These are phyloP conservation scores for Andricus quercusramuli DNA, from an alignment of 2,888 invertebrate genomes.

Conservation along the genomic window DNA sequence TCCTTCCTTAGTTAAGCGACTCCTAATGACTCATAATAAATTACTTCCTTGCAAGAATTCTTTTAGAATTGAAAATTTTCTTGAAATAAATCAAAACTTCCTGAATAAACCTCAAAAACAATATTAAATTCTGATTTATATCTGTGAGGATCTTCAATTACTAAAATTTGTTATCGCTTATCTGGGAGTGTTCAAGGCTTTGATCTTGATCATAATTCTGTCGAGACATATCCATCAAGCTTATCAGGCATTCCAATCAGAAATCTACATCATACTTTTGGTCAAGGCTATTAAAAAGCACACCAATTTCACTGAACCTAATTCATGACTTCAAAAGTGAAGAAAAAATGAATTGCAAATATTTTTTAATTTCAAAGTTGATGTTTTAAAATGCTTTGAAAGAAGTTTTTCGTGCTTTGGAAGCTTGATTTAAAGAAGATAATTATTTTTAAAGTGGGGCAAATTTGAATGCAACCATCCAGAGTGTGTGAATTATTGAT, in stretches of 20 bases:
- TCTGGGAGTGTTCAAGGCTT: neutral
- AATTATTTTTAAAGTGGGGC: neutral
- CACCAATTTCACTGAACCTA: neutral
- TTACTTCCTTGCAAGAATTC: conserved; percentile 19
- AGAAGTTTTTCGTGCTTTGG: neutral
- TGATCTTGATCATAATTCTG: conserved; percentile 5
- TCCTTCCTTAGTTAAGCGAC: conserved; percentile 21
- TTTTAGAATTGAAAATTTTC: too few species aligned
- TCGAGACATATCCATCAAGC: conserved; percentile 14
- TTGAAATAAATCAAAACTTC: too few species aligned
- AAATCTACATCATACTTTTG: conserved; percentile 17
- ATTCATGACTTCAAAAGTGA: neutral
- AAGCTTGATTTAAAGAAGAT: neutral
- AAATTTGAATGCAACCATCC: neutral
- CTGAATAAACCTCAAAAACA: neutral
- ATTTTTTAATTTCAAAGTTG: neutral
- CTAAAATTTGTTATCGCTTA: neutral
- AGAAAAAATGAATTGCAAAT: neutral
- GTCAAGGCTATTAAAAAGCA: neutral
- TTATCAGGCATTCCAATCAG: conserved; percentile 23
- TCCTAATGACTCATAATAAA: conserved; percentile 6
- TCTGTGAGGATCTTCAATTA: neutral
- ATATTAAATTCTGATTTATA: neutral
- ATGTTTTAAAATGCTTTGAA: neutral
- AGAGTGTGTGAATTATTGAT: neutral